Evolutionary conservation across 2,797 vertebrate species (phyloP), one percentile per base, ranked within the genome.

Genomic region (Etheostoma perlongum): DNA sequence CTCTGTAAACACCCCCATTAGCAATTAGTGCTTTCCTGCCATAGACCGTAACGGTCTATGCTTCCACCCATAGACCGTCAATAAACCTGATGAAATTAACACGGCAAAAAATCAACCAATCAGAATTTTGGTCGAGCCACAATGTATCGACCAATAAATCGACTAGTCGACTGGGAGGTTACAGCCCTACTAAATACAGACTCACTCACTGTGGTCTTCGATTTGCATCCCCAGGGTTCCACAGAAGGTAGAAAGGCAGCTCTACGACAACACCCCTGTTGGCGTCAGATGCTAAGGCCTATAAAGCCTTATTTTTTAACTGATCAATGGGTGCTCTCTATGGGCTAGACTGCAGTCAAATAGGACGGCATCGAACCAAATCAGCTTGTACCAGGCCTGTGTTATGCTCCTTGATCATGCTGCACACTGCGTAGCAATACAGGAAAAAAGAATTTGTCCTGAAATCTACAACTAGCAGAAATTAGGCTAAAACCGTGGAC

Each of bases 311-410:
- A 82, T 91, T 85, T 91, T 86, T 87, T 89, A 88, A 82, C 81
- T 82, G 86, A 93, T 94, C 93, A 84, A 92, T 94, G 86, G 85
- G 80, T 81, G 87, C 71, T 84, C 87, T 77, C 85, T 60, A 11
- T 0, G 72, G 85, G 77, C 78, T 46, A 40, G 44, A 70, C 63
- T 67, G 71, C 85, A 76, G 51, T 69, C 72, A 62, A 67, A 78
- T 72, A 61, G 72, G 65, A 67, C 73, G 64, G 74, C 78, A 42
- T 47, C 1, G 49, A 76, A 62, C 49, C 40, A 71, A 15, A 77
- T 66, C 59, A 58, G 60, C 59, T 55, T 30, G 64, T 68, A 71
- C 67, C 5, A n/a, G 73, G 21, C 66, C 74, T 21, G 40, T 67
- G 65, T 71, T 44, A 42, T 53, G 73, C 76, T 72, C 75, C 46